phyloP scores from a whole-genome alignment of 2,797 vertebrate species.

The Pachyuromys duprasi region DNA sequence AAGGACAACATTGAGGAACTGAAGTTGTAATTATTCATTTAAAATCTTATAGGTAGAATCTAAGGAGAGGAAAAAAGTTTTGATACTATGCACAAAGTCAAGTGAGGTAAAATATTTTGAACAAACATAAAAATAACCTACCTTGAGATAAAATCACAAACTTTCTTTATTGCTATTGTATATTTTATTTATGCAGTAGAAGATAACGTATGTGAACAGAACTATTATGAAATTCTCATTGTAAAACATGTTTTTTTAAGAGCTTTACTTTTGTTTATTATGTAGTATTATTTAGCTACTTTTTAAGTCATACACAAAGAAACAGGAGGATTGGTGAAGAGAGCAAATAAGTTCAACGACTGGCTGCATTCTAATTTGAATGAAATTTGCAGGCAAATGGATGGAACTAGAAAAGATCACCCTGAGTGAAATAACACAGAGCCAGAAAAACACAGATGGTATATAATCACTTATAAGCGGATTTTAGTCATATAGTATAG shows the following conservation, averaged over 20 bases:
- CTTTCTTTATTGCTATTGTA: slow-evolving; percentile 13
- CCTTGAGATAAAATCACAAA: slow-evolving; percentile 16
- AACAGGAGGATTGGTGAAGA: background rate
- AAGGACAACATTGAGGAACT: background rate
- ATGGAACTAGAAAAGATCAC: no score
- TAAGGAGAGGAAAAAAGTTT: background rate
- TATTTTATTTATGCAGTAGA: background rate
- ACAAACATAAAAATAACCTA: background rate
- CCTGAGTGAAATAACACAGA: no score
- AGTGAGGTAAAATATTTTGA: slow-evolving; percentile 16
- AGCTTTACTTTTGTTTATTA: slow-evolving; percentile 2
- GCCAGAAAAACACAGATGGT: no score
- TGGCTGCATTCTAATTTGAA: background rate
- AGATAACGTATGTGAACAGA: background rate
- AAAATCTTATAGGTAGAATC: background rate
- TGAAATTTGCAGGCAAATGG: no score
- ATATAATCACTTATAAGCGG: no score
- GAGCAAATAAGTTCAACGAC: slow-evolving; percentile 2
- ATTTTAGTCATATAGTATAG: no score
- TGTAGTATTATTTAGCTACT: background rate
- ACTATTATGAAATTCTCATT: slow-evolving; percentile 48
- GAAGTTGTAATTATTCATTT: slow-evolving; percentile 4
- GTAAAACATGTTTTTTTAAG: slow-evolving; percentile 24
- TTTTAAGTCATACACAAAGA: background rate
- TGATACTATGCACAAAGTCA: background rate